phyloP scores from a whole-genome alignment of 2,797 vertebrate genomes.

The Sebastes trivittatus region DNA sequence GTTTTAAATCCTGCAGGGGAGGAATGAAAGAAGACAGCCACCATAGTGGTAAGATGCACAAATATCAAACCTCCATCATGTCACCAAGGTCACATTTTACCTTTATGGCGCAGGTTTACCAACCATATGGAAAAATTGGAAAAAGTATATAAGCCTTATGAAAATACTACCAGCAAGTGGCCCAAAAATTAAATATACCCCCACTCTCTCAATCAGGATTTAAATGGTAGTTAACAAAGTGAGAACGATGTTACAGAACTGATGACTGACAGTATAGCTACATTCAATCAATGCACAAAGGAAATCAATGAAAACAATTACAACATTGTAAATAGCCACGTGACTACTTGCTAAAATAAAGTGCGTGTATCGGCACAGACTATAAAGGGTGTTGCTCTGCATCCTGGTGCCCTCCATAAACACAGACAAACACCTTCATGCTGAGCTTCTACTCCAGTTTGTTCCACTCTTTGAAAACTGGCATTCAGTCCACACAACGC shows the following conservation, averaged over 20 bases:
- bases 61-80: background rate
- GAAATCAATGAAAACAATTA: background rate
- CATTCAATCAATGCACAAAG: background rate
- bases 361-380: background rate
- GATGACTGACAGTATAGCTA: background rate
- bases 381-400: background rate
- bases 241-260: background rate
- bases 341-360: background rate
- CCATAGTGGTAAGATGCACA: background rate
- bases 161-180: background rate
- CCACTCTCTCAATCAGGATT: background rate
- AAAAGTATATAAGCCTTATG: background rate
- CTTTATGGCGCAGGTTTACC: background rate
- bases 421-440: background rate
- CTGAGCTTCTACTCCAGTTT: background rate
- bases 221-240: background rate
- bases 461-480: background rate
- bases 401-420: background rate
- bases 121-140: background rate
- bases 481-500: background rate
- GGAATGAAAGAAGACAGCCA: background rate
- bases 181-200: background rate
- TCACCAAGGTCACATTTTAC: background rate
- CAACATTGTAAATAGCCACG: background rate
- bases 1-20: background rate